These are phyloP conservation scores for Scaptomyza montana DNA, from an alignment of 1,140 invertebrate genomes.

Conservation along the genomic window DNA sequence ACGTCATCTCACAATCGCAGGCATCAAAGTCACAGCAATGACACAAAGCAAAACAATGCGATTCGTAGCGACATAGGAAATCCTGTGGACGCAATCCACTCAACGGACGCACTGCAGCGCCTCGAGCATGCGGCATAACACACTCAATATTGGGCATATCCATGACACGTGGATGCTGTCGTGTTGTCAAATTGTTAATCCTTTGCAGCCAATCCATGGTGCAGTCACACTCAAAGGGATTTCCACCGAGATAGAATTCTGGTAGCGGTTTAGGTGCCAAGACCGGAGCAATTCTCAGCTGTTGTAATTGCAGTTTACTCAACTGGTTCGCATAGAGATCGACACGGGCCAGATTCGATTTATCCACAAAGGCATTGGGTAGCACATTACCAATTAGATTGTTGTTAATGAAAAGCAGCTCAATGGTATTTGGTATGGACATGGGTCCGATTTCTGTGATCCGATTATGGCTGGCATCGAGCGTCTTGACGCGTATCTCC, in stretches of 20 bases:
- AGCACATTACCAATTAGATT: constrained; percentile 92
- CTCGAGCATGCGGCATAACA: constrained; percentile 90
- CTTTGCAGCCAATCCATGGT: constrained; percentile 96
- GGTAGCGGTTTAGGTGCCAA: constrained; percentile 88
- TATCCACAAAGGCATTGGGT: constrained; percentile 93
- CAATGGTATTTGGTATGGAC: constrained; percentile 94
- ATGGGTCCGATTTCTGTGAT: constrained; percentile 91
- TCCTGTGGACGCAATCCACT: constrained; percentile 89
- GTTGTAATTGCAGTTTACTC: constrained; percentile 91
- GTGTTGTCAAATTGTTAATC: constrained; percentile 92
- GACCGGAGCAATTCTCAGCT: constrained; percentile 90
- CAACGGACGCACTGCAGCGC: constrained; percentile 88
- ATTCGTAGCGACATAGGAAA: constrained; percentile 95
- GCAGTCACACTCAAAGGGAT: constrained; percentile 96
- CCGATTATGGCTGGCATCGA: constrained; percentile 94
- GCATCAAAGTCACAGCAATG: constrained; percentile 97
- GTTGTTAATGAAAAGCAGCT: constrained; percentile 94
- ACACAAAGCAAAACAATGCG: constrained; percentile 96
- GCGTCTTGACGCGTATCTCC: constrained; percentile 91
- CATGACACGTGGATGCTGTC: constrained; percentile 93
- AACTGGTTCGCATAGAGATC: constrained; percentile 95
- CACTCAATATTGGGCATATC: constrained; percentile 94
- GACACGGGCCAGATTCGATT: constrained; percentile 92
- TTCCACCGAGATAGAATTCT: constrained; percentile 94
- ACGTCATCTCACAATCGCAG: constrained; percentile 98